Evolutionary conservation across 2,113 vertebrate species (phyloP), one percentile per base, ranked within the genome.

Genomic region (Bolborhynchus lineola): DNA sequence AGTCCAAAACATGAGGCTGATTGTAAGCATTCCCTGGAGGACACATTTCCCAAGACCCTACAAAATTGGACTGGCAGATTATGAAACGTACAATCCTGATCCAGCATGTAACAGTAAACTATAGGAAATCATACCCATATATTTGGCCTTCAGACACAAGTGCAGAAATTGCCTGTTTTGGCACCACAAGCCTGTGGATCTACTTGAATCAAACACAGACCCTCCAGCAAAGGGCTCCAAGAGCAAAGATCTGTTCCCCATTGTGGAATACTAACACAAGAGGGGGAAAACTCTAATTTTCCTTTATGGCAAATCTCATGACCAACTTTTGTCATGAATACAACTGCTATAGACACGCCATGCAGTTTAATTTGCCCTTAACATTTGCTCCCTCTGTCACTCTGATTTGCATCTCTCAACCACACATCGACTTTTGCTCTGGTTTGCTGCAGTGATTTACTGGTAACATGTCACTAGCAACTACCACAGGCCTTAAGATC

Each of bases 51-150:
- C 74, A 47, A 94, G 91, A 95, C 93, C 92, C 92, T 94, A 75
- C 95, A 72, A 95, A 97, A 96, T 93, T 93, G 96, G 92, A 79
- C 96, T 96, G 95, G 91, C 96, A 97, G 96, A 89, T 82, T 72
- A 96, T 96, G 83, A 96, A 97, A 96, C 78, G 1, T 63, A n/a
- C 81, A 85, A 53, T 86, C 72, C 78, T 80, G 91, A 86, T 95
- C 86, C 92, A 93, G 70, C 92, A 79, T 95, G 96, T 95, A 95
- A 96, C 89, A 95, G 95, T 95, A 96, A 96, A 96, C 95, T 91
- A 63, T 91, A 96, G 96, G 92, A 97, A 96, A 97, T 95, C 94
- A 93, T 95, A 96, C 57, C 86, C 96, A 94, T 93, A 95, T 46
- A 95, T 89, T 95, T 96, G 96, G 95, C 95, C 82, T 92, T 96